Evolutionary conservation across 2,888 invertebrate genomes (phyloP).

Genomic region (Oegoconia quadripuncta): DNA sequence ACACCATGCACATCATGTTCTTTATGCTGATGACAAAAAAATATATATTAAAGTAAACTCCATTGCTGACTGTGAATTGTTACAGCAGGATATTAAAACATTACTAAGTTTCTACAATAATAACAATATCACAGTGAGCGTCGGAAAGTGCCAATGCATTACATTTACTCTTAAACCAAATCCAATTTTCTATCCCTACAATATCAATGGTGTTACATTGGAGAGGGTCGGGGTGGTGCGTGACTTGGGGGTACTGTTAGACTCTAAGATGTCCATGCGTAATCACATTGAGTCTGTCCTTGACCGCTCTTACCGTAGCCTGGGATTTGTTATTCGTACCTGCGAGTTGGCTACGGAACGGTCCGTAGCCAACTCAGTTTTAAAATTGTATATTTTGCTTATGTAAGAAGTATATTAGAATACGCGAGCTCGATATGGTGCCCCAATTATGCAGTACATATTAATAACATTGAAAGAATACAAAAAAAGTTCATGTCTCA

Average conservation of each 20-base stretch:
- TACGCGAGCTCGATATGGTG: constrained; percentile 5
- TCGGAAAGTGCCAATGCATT: too few relatives aligned
- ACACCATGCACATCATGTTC: background rate
- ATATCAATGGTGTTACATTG: too few relatives aligned
- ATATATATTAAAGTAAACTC: background rate
- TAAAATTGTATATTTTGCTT: constrained; percentile 3
- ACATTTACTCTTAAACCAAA: too few relatives aligned
- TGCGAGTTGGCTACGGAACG: constrained; percentile 1
- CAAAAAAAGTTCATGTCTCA: background rate
- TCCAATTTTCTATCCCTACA: too few relatives aligned
- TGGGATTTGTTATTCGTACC: constrained; percentile 8
- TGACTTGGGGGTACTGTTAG: constrained; percentile 3
- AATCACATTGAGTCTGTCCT: constrained; percentile 6
- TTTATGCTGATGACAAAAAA: constrained; percentile 11
- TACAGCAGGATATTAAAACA: constrained; percentile 6
- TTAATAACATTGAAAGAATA: constrained; percentile 1
- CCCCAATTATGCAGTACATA: constrained; percentile 1
- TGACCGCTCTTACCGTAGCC: background rate
- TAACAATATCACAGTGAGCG: too few relatives aligned
- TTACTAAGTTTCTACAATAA: background rate
- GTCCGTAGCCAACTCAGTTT: background rate
- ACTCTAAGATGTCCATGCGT: background rate
- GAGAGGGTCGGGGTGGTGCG: too few relatives aligned
- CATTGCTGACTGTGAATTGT: background rate
- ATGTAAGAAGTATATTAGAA: constrained; percentile 2